Evolutionary conservation across 1,140 invertebrate species (phyloP), one percentile per base, ranked within the genome.

Genomic region (Eumeta japonica): DNA sequence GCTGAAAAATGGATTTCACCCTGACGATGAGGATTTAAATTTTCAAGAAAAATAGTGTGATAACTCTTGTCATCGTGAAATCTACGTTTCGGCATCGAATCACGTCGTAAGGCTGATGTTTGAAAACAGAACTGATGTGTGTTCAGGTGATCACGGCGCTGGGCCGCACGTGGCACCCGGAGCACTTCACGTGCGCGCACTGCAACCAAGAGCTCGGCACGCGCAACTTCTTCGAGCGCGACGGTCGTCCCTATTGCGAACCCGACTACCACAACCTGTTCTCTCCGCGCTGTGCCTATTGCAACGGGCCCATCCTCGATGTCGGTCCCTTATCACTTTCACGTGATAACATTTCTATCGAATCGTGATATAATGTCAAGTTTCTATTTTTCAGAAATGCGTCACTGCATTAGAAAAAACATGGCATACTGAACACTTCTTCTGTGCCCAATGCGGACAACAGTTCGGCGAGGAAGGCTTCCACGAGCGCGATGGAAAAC

Each of bases 401-500:
- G 92, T 99, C 19, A 98, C 94, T 1, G 97, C 97, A 2, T 75
- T 99, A 62, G 95, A 97, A 59, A 94, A 94, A 66, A 98, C 95
- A 28, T 99, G 95, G 94, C 97, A 99, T 72, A 95, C 94, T 42
- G 95, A 99, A 70, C 96, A 98, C 77, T 99, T 99, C 82, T 95
- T 97, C 79, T 99, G 97, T 77, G 92, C 92, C 28, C 93, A 97
- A 59, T 98, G 97, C 73, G 94, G 94, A 31, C 90, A 94, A 63
- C 92, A 93, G 61, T 97, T 98, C 58, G 94, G 94, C 4, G 94
- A 97, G 52, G 94, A 97, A 33, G 94, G 92, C 10, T 96, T 94
- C 80, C 93, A 96, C 72, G 93, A 96, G 62, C 83, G 89, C 42
- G 92, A 95, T 50, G 92, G 91, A 15, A 93, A 94, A 63, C 91